These are phyloP conservation scores for Xenopus laevis DNA, from an alignment of 2,113 vertebrate genomes.

Conservation along the genomic window DNA sequence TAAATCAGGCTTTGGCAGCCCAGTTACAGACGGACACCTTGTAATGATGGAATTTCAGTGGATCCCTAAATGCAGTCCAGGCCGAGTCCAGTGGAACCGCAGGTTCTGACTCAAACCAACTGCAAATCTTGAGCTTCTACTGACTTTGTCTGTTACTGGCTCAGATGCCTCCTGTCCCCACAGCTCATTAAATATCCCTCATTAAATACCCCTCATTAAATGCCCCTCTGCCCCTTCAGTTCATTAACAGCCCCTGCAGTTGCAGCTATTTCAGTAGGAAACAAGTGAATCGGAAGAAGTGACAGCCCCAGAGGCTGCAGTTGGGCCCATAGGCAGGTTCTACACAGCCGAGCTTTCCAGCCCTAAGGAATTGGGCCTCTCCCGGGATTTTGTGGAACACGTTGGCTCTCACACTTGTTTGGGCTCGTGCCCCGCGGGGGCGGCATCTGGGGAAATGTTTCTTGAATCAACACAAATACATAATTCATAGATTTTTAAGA, in stretches of 20 bases:
- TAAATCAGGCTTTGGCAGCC: too few relatives aligned
- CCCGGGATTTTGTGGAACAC: not conserved
- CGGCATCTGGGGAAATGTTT: not conserved
- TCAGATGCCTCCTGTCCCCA: constrained; percentile 25
- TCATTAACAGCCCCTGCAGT: too few relatives aligned
- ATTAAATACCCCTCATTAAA: not conserved
- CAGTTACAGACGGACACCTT: too few relatives aligned
- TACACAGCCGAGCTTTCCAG: constrained; percentile 19
- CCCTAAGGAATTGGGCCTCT: constrained; percentile 1
- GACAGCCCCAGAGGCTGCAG: constrained; percentile 27
- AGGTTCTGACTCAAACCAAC: too few relatives aligned
- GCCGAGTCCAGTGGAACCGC: too few relatives aligned
- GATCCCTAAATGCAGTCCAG: too few relatives aligned
- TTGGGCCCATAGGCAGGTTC: constrained; percentile 1
- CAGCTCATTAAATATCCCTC: constrained; percentile 11
- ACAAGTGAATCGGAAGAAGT: constrained; percentile 43
- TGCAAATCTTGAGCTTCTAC: constrained; percentile 5
- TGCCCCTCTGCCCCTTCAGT: too few relatives aligned
- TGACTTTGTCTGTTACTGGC: constrained; percentile 34
- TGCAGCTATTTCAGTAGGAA: not conserved
- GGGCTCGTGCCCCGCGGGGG: constrained; percentile 17
- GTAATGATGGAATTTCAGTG: too few relatives aligned
- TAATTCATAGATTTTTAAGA: constrained; percentile 2
- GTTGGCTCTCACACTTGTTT: constrained; percentile 25
- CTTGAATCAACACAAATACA: constrained; percentile 32